These are phyloP conservation scores for Pyrochroa serraticornis DNA, from an alignment of 2,888 invertebrate genomes.

Conservation along the genomic window DNA sequence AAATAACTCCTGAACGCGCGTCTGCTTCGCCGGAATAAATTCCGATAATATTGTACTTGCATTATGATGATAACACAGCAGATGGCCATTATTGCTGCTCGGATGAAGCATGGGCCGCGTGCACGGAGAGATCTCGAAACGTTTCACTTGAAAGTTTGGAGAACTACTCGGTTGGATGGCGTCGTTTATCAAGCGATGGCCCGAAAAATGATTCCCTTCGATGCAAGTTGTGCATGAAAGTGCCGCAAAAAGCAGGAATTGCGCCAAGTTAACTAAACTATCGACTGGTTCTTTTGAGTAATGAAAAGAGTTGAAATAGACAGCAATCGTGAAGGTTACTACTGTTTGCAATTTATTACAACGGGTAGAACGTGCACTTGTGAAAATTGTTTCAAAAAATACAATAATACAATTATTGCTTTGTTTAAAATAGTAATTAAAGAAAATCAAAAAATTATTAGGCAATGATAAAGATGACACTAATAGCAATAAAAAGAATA, in stretches of 20 bases:
- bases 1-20: slow-evolving; percentile 37
- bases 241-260: background rate
- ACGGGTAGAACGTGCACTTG: too few relatives aligned
- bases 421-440: too few relatives aligned
- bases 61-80: slow-evolving; percentile 49
- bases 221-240: background rate
- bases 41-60: slow-evolving; percentile 49
- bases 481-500: too few relatives aligned
- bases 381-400: too few relatives aligned
- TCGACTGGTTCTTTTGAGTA: background rate
- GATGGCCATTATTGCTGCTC: slow-evolving; percentile 47
- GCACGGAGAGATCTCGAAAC: slow-evolving; percentile 32
- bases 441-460: too few relatives aligned
- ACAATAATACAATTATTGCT: too few relatives aligned
- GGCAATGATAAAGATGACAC: too few relatives aligned
- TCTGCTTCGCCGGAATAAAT: slow-evolving; percentile 42
- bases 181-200: too few relatives aligned
- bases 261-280: background rate
- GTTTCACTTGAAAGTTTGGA: slow-evolving; percentile 27
- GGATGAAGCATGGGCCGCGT: slow-evolving; percentile 38
- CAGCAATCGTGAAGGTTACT: too few relatives aligned
- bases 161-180: slow-evolving; percentile 18
- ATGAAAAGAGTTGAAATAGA: too few relatives aligned
- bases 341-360: too few relatives aligned
- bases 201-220: background rate